phyloP scores from a whole-genome alignment of 2,797 vertebrate genomes.

The Scolopax bukidnonensis region DNA sequence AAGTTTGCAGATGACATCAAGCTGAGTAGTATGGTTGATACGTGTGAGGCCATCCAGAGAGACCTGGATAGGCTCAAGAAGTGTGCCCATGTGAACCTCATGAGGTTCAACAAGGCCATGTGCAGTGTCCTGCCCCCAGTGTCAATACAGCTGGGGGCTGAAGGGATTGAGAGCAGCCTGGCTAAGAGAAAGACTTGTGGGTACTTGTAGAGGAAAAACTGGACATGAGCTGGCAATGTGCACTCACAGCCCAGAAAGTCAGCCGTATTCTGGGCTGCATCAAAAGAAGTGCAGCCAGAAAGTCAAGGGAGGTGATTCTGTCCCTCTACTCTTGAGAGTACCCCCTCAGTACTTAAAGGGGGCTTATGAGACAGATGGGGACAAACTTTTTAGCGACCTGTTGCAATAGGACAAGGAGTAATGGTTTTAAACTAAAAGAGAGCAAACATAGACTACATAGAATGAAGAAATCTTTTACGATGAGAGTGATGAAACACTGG shows the following conservation, averaged over 20 bases:
- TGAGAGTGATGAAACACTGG: not conserved
- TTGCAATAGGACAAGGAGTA: not conserved
- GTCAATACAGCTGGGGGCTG: not conserved
- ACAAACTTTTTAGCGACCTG: not conserved
- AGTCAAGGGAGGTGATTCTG: not conserved
- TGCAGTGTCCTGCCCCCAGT: not conserved
- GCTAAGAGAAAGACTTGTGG: not conserved
- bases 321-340: not conserved
- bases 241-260: not conserved
- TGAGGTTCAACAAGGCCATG: not conserved
- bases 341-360: not conserved
- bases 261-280: not conserved
- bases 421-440: not conserved
- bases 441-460: too few species aligned
- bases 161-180: not conserved
- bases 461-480: not conserved
- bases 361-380: not conserved
- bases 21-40: not conserved
- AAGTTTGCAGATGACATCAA: not conserved
- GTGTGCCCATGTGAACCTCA: not conserved
- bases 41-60: not conserved
- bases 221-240: not conserved
- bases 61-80: not conserved
- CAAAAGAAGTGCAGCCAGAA: not conserved
- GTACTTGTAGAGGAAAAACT: not conserved